These are phyloP conservation scores for Dipodomys ordii DNA, from an alignment of 2,113 vertebrate genomes.

Conservation along the genomic window DNA sequence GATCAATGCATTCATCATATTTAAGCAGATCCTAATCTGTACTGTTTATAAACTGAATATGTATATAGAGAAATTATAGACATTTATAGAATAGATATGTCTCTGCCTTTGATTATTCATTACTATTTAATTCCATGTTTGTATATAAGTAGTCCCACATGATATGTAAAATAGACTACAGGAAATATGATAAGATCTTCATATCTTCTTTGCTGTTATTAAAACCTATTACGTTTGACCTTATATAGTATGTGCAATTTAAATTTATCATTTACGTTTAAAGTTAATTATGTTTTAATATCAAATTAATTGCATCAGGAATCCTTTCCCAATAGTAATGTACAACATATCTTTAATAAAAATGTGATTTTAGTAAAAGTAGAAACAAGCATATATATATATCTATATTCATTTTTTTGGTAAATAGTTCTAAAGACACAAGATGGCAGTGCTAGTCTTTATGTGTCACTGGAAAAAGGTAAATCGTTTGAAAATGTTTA, in stretches of 20 bases:
- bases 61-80: not conserved
- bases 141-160: not conserved
- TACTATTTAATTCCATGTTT: not conserved
- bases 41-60: not conserved
- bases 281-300: not conserved
- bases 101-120: not conserved
- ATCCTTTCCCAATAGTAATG: not conserved
- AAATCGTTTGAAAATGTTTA: not conserved
- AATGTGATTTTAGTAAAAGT: not conserved
- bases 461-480: conserved; percentile 12
- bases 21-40: not conserved
- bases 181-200: not conserved
- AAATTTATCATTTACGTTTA: not conserved
- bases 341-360: not conserved
- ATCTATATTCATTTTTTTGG: not conserved
- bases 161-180: not conserved
- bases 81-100: not conserved
- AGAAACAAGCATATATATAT: not conserved
- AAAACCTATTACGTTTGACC: not conserved
- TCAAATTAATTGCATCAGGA: conserved; percentile 3
- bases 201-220: not conserved
- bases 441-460: conserved; percentile 74
- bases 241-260: not conserved
- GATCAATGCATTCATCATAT: not conserved
- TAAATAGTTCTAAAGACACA: conserved; percentile 68